A percentile compares a stretch with the other conserved stretches of the same genome.
phyloP scores from a whole-genome alignment of 2,888 invertebrate species.

The Drosophila diplacantha region DNA sequence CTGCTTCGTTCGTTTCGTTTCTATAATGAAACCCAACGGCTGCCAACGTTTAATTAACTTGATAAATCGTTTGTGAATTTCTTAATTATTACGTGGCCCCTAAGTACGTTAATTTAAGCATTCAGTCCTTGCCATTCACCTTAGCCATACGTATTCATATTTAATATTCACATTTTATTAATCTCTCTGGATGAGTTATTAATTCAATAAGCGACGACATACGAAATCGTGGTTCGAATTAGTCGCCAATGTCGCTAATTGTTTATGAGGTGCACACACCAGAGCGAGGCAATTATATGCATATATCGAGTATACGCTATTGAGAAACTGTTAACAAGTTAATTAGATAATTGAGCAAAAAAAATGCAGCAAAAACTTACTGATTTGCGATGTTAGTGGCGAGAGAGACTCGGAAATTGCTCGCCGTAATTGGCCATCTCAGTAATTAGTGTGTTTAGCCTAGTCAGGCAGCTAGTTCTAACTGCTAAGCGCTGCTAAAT shows the following conservation, averaged over 20 bases:
- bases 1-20: conserved; percentile 26
- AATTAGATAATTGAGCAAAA: conserved; percentile 56
- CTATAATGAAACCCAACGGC: conserved; percentile 36
- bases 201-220: conserved; percentile 49
- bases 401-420: conserved; percentile 21
- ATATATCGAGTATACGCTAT: conserved; percentile 49
- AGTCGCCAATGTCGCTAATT: conserved; percentile 60
- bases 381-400: conserved; percentile 15
- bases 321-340: conserved; percentile 70
- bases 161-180: conserved; percentile 53
- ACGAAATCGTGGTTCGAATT: conserved; percentile 39
- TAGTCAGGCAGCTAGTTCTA: conserved; percentile 29
- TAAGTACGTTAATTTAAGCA: conserved; percentile 30
- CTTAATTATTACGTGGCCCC: conserved; percentile 68
- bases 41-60: conserved; percentile 68
- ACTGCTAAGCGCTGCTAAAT: conserved; percentile 57
- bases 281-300: conserved; percentile 53
- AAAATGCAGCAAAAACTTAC: conserved; percentile 19
- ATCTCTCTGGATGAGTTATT: conserved; percentile 52
- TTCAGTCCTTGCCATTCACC: conserved; percentile 62
- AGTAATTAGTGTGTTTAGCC: conserved; percentile 32
- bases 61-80: conserved; percentile 73
- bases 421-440: conserved; percentile 20
- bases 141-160: conserved; percentile 36
- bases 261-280: conserved; percentile 65